phyloP scores from a whole-genome alignment of 2,113 vertebrate species.

The Xenopus tropicalis region DNA sequence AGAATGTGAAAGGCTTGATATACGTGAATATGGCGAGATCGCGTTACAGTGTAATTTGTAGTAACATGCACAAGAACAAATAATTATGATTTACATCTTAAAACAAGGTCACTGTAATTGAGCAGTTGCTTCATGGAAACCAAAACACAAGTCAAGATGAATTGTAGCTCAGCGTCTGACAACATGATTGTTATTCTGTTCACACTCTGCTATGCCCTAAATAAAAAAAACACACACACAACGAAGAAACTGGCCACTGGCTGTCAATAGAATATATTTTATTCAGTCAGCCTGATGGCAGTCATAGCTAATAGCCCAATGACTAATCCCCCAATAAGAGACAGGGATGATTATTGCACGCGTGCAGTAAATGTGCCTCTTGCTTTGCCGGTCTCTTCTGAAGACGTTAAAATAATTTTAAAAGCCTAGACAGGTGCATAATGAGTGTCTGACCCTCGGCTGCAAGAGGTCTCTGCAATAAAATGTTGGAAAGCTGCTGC shows the following conservation, averaged over 20 bases:
- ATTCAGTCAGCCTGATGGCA: neutral
- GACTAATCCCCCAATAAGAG: neutral
- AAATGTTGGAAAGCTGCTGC: neutral
- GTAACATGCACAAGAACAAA: neutral
- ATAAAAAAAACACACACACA: conserved; percentile 15
- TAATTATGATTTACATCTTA: conserved; percentile 15
- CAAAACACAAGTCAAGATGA: conserved; percentile 14
- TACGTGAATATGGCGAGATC: too few relatives aligned
- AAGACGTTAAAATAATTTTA: too few relatives aligned
- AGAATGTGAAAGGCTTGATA: too few relatives aligned
- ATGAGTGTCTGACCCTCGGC: too few relatives aligned
- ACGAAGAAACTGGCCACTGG: conserved; percentile 2
- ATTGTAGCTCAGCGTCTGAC: conserved; percentile 15
- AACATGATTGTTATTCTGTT: conserved; percentile 29
- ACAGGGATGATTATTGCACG: neutral
- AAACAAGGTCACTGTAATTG: conserved; percentile 7
- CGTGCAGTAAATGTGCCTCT: neutral
- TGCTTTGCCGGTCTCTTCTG: neutral
- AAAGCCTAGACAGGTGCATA: too few relatives aligned
- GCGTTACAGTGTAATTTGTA: too few relatives aligned
- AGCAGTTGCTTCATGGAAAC: neutral
- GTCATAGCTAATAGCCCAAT: neutral
- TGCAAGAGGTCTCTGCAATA: neutral
- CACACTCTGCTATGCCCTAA: conserved; percentile 29
- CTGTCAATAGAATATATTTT: neutral